phyloP scores from a whole-genome alignment of 2,113 vertebrate species.

The Oryzias woworae region DNA sequence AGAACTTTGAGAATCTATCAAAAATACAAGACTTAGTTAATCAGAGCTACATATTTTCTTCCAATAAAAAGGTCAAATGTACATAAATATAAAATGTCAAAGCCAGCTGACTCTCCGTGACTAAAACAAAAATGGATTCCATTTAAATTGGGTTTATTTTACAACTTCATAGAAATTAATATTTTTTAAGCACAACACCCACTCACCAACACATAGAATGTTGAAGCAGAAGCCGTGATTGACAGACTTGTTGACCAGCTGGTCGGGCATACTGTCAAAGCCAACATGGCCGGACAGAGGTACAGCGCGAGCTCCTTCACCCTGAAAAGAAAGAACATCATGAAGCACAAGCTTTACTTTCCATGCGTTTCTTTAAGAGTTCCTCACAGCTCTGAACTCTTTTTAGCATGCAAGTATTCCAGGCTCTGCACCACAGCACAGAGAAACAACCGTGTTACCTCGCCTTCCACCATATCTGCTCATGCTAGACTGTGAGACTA shows the following conservation, averaged over 20 bases:
- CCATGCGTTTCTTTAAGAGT: no score
- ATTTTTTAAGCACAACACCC: constrained; percentile 19
- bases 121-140: no score
- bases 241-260: constrained; percentile 99
- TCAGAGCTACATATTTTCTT: no score
- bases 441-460: background rate
- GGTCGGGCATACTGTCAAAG: constrained; percentile 99
- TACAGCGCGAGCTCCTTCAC: constrained; percentile 89
- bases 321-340: constrained; percentile 70
- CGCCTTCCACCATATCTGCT: background rate
- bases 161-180: constrained; percentile 30
- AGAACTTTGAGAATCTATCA: background rate
- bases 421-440: background rate
- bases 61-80: no score
- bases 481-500: background rate
- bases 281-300: constrained; percentile 95
- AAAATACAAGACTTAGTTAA: no score
- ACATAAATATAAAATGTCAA: no score
- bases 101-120: no score
- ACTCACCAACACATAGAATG: constrained; percentile 99
- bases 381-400: background rate
- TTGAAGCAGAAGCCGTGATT: constrained; percentile 98
- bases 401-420: background rate
- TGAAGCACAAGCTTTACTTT: constrained; percentile 2
- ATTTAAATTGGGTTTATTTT: background rate